Base-by-base conservation (phyloP, 2,888 invertebrate species). In the Tethea ocularis region DNA sequence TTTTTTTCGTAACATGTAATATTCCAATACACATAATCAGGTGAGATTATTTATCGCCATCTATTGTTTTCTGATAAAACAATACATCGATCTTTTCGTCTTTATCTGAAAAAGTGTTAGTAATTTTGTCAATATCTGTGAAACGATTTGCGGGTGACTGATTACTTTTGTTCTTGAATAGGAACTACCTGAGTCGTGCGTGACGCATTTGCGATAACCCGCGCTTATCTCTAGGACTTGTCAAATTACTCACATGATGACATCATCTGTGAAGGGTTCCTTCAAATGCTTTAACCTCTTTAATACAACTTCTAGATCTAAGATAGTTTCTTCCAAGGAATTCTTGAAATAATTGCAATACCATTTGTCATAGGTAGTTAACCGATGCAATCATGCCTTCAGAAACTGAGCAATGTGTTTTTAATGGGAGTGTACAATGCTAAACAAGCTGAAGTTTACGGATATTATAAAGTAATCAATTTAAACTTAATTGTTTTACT, bases 161-260 rank as follows among this genome's bases (percentile, higher is more conserved):
- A 46, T 46, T 67, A 61, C 68, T 74, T 75, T 82, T 83, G 83
- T 85, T 78, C 63, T 61, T 64, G 51, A 60, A 64, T 62, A 26
- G 62, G 64, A 66, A 61, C 66, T 85, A 84, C 84, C 86, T 85
- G 85, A 64, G 64, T 64, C 61, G 73, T 83, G 83, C 61, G 73
- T 84, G 82, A 82, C 78, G 75, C 73, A 74, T 74, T 76, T 61
- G 67, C 67, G 85, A 88, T 88, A 88, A 78, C 64, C 56, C 57
- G 24, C 55, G 61, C 76, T 86, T 88, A 88, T 87, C 88, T 71
- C 56, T 57, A 62, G 63, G 61, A 77, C 79, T 80, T 79, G 84
- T 80, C 77, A 79, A 82, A 79, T 82, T 77, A 76, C 70, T 80
- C 76, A 76, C 73, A 36, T 67, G 67, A 74, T 88, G 87, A 86